Evolutionary conservation across 2,797 vertebrate genomes (phyloP).

Genomic region (Xenops minutus): DNA sequence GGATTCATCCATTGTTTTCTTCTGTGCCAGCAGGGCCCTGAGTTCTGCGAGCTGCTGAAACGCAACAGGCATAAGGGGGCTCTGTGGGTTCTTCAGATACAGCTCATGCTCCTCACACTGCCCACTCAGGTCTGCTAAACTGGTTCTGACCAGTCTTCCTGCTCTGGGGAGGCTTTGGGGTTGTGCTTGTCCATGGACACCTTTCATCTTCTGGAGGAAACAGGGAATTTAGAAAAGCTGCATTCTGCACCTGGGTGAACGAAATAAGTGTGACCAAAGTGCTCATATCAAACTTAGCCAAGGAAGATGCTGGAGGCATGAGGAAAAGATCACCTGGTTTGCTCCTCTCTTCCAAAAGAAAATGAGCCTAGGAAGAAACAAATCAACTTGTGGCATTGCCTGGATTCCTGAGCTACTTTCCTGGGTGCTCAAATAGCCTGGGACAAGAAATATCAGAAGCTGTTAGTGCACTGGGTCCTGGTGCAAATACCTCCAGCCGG

Average conservation of each 20-base stretch:
- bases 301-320: neutral
- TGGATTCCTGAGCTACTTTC: neutral
- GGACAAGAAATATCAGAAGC: neutral
- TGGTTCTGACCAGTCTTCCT: neutral
- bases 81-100: neutral
- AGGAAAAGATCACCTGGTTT: neutral
- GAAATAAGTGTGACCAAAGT: neutral
- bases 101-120: neutral
- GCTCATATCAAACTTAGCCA: neutral
- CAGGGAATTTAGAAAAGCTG: neutral
- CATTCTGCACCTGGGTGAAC: neutral
- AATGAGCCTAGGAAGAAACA: neutral
- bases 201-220: neutral
- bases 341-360: neutral
- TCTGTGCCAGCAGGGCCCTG: neutral
- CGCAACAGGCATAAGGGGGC: rapidly evolving
- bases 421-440: neutral
- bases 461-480: neutral
- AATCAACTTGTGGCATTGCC: neutral
- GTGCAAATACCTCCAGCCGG: neutral
- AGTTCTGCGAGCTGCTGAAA: neutral
- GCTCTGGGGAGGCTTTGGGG: neutral
- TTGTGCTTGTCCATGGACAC: neutral
- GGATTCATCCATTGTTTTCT: neutral
- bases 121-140: neutral